Percentiles rank a stretch among this genome's conserved stretches.
Evolutionary conservation across 2,888 invertebrate species (phyloP).

Genomic region (Tipula helvola): DNA sequence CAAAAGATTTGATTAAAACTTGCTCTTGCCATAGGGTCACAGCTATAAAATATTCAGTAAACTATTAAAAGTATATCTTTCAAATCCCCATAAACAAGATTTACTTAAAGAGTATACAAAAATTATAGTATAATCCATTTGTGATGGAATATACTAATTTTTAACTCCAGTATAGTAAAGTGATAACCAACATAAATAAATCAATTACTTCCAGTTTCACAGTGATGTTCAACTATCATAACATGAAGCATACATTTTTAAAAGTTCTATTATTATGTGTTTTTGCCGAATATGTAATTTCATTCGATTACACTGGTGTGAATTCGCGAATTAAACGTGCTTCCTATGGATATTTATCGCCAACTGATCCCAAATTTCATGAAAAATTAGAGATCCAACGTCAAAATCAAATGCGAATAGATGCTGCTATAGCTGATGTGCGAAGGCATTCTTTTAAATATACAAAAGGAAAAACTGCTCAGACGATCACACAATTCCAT

Average conservation of each 20-base stretch:
- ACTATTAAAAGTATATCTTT: too few relatives aligned
- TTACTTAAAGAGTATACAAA: too few relatives aligned
- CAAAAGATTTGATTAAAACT: too few relatives aligned
- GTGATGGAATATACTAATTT: background rate
- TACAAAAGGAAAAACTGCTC: background rate
- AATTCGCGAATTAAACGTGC: background rate
- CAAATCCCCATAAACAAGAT: too few relatives aligned
- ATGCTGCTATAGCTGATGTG: background rate
- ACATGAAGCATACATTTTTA: background rate
- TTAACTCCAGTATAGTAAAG: background rate
- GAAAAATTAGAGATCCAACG: background rate
- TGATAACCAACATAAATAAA: background rate
- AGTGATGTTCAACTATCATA: background rate
- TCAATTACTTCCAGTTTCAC: background rate
- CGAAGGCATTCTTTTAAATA: background rate
- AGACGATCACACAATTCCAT: background rate
- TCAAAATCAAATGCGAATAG: background rate
- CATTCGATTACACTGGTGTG: background rate
- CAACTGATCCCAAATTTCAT: background rate
- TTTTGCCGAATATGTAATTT: background rate
- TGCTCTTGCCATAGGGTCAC: too few relatives aligned
- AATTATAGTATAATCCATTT: too few relatives aligned
- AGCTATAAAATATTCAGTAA: too few relatives aligned
- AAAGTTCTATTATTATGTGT: background rate
- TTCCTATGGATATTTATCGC: background rate